Base-by-base conservation (phyloP, 2,797 vertebrate genomes). In the Hyperoplus lanceolatus region DNA sequence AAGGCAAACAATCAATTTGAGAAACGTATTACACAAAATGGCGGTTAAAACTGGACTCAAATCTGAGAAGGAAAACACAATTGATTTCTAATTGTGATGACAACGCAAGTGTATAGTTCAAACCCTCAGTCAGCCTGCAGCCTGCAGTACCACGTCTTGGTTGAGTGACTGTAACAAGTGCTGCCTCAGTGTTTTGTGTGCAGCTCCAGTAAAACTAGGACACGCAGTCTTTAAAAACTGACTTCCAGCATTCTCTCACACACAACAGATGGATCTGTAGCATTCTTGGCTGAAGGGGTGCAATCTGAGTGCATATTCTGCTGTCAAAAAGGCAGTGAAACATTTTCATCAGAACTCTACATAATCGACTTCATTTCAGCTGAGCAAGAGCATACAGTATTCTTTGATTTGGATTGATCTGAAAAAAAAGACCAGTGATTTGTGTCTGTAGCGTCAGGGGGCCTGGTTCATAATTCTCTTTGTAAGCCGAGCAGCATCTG, bases 221-320 rank as follows among this genome's bases (percentile, higher is more conserved):
- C 90, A 90, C 64, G 69, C 82, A 89, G 83, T 88, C 81, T 87
- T 84, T 21, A 21, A 75, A 82, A 89, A 86, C 79, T 88, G 76
- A 84, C 81, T 89, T 76, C 86, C 82, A 91, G 84, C 86, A 53
- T 86, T 82, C 85, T 82, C 85, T 87, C 75, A 46, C 88, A 85
- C 87, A 88, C 88, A 90, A 75, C 90, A 93, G 90, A 92, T 90
- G 90, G 92, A 93, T 90, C 77, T 85, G 91, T 79, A 84, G 85
- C 82, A 80, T 83, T 87, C 81, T 89, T 93, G 90, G 92, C 90
- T 87, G 77, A 85, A 76, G 81, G 83, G 81, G 75, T 74, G 79
- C 85, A 78, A 68, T 91, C 73, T 8, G 77, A 85, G 70, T 10
- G 61, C 69, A 54, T 86, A 83, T 80, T 86, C 67, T 7, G 48